phyloP scores from a whole-genome alignment of 2,888 invertebrate species.

The Hypomecis atomaria region DNA sequence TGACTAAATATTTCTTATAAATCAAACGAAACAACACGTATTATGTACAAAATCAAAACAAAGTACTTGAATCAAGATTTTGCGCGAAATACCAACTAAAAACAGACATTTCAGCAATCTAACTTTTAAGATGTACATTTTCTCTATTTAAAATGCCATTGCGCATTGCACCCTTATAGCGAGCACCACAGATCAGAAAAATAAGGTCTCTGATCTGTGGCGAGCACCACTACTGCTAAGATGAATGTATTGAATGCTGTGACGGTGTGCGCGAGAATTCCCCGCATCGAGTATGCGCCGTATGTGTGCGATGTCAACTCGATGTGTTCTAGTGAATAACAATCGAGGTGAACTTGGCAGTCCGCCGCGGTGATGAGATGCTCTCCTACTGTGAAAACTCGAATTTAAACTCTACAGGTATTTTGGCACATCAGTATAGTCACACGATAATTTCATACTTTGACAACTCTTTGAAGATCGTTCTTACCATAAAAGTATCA shows the following conservation, averaged over 20 bases:
- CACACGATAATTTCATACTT: too few relatives aligned
- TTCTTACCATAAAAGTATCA: too few relatives aligned
- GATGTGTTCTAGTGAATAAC: constrained; percentile 73
- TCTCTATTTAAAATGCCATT: constrained; percentile 3
- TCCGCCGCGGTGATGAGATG: constrained; percentile 59
- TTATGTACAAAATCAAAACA: too few relatives aligned
- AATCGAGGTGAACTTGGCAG: constrained; percentile 75
- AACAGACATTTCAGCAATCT: not conserved
- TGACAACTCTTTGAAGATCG: too few relatives aligned
- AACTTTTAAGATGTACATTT: not conserved
- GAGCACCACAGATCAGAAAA: too few relatives aligned
- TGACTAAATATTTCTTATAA: too few relatives aligned
- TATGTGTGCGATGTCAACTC: constrained; percentile 70
- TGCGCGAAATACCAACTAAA: too few relatives aligned
- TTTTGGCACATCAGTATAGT: too few relatives aligned
- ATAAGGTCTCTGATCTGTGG: too few relatives aligned
- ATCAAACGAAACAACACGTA: too few relatives aligned
- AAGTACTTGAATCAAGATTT: too few relatives aligned
- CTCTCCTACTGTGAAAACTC: constrained; percentile 48
- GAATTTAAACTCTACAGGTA: not conserved
- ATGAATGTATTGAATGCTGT: constrained; percentile 25
- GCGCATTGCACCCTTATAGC: constrained; percentile 4
- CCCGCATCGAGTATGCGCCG: constrained; percentile 77
- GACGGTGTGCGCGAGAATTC: constrained; percentile 67
- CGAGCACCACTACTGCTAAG: constrained; percentile 13